Percentiles rank a stretch among this genome's conserved stretches.
These are phyloP conservation scores for Nycticorax nycticorax DNA, from an alignment of 2,113 vertebrate species.

Conservation along the genomic window DNA sequence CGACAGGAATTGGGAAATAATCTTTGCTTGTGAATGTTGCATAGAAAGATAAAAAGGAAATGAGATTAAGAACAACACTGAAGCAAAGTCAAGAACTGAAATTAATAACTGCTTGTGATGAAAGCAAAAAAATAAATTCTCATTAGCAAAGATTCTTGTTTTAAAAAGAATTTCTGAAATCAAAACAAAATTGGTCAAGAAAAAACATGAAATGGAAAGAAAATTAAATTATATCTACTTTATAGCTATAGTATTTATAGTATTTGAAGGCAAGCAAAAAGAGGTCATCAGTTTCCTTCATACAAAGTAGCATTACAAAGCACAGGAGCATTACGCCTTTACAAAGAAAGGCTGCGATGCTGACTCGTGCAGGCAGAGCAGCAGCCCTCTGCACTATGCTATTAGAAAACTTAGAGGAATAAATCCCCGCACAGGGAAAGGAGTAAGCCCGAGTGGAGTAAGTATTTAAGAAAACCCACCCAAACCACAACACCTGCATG, in stretches of 20 bases:
- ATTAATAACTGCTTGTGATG: background rate
- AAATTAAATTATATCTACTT: background rate
- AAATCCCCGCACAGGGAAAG: background rate
- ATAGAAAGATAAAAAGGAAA: background rate
- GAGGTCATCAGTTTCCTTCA: background rate
- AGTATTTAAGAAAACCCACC: background rate
- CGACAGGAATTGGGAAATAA: background rate
- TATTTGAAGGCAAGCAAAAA: background rate
- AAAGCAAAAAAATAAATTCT: background rate
- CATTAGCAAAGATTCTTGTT: background rate
- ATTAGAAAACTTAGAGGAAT: background rate
- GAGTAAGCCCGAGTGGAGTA: background rate
- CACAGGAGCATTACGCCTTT: background rate
- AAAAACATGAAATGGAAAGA: background rate
- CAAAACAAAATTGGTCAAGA: background rate
- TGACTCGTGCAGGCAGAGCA: background rate
- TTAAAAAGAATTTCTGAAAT: constrained; percentile 1
- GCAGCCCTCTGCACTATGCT: accelerated
- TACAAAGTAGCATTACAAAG: background rate
- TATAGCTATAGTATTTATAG: background rate
- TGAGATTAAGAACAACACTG: background rate
- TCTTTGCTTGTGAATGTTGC: background rate
- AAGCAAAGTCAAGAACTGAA: background rate
- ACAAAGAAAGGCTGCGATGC: background rate
- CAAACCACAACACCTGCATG: background rate